phyloP scores from a whole-genome alignment of 37 sponge, comb jelly and placozoan species.

The Trichoplax adhaerens region DNA sequence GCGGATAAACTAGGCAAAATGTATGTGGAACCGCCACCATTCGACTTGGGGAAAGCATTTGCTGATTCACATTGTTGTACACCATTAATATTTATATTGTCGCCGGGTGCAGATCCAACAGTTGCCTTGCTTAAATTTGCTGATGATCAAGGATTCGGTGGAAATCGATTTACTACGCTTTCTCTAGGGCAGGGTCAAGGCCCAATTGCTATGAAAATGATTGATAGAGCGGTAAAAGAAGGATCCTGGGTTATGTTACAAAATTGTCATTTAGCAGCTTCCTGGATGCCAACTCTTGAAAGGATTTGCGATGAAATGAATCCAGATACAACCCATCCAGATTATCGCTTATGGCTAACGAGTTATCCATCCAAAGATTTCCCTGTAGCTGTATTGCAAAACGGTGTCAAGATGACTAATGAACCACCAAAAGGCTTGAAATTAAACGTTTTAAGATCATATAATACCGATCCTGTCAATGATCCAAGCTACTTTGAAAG shows the following conservation, averaged over 20 bases:
- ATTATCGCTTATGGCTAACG: constrained; percentile 95
- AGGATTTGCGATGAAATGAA: constrained; percentile 73
- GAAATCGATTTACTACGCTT: constrained; percentile 74
- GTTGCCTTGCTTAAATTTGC: constrained; percentile 96
- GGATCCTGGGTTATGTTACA: constrained; percentile 97
- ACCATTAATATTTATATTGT: constrained; percentile 93
- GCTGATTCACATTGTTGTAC: constrained; percentile 89
- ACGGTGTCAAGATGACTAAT: constrained; percentile 99
- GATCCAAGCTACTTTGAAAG: constrained; percentile 83
- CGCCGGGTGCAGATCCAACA: constrained; percentile 97
- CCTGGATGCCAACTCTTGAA: constrained; percentile 98
- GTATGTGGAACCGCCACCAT: constrained; percentile 95
- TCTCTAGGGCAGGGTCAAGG: constrained; percentile 98
- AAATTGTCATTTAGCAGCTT: constrained; percentile 98
- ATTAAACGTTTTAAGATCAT: constrained; percentile 89
- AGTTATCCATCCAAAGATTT: constrained; percentile 92
- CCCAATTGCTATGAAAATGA: constrained; percentile 93
- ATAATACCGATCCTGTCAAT: constrained; percentile 80
- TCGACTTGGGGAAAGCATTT: constrained; percentile 83
- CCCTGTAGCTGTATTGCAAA: constrained; percentile 95
- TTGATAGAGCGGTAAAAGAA: constrained; percentile 85
- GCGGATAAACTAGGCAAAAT: constrained; percentile 44
- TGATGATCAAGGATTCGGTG: constrained; percentile 97
- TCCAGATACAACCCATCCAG: constrained; percentile 90
- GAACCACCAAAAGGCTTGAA: constrained; percentile 98